Evolutionary conservation across 2,888 invertebrate species (phyloP).

Genomic region (Iselma pallidipennis): DNA sequence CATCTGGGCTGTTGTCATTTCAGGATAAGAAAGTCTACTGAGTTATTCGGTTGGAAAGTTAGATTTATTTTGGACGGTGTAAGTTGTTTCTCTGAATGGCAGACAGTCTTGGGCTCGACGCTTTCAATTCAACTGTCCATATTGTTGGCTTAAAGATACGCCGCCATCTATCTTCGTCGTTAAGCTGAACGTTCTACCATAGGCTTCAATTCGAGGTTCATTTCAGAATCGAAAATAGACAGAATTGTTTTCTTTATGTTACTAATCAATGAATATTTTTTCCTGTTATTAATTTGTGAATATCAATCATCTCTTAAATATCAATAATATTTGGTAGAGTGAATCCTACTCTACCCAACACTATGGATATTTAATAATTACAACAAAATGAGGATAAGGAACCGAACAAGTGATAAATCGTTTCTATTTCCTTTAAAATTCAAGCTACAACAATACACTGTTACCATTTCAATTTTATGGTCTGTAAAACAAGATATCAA

Average conservation of each 20-base stretch:
- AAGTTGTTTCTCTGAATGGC: conserved; percentile 25
- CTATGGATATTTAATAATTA: too few relatives aligned
- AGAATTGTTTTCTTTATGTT: neutral
- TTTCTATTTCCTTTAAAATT: neutral
- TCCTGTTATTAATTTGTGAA: too few relatives aligned
- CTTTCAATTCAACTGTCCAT: conserved; percentile 45
- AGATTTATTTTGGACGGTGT: conserved; percentile 24
- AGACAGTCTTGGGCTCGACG: conserved; percentile 27
- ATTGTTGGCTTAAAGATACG: conserved; percentile 42
- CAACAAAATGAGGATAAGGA: too few relatives aligned
- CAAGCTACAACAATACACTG: neutral
- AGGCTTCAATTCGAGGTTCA: too few relatives aligned
- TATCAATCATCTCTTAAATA: too few relatives aligned
- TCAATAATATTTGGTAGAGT: too few relatives aligned
- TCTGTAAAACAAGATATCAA: neutral
- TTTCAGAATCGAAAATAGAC: too few relatives aligned
- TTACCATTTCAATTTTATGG: neutral
- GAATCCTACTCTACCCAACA: too few relatives aligned
- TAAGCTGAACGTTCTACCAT: conserved; percentile 20
- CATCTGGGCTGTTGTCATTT: too few relatives aligned
- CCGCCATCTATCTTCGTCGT: conserved; percentile 43
- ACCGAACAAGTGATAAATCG: too few relatives aligned
- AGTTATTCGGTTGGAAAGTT: conserved; percentile 22
- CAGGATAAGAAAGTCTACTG: conserved; percentile 13
- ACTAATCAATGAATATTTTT: too few relatives aligned